Base-by-base conservation (phyloP, 1,140 invertebrate species). In the Chironomus striatipennis region DNA sequence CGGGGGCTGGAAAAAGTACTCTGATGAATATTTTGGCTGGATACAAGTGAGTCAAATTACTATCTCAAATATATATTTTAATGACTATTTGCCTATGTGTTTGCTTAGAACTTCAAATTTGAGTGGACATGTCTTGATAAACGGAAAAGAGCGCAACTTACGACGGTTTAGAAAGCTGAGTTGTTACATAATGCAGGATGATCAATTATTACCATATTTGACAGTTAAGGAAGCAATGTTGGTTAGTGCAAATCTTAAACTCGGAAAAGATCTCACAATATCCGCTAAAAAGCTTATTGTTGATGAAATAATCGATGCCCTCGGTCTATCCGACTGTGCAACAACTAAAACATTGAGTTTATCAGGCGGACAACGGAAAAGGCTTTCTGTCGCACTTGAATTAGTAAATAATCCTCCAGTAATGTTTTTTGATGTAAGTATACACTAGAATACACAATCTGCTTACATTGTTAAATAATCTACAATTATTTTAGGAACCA, bases 121-220 rank as follows among this genome's bases (percentile, higher is more conserved):
- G 15, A 90, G 86, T 75, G 92, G 92, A 9, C 88, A 89, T n/a
- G 89, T 93, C 65, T 80, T 91, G 64, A 91, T 93, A 77, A 96
- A 97, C 79, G 93, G 93, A 17, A 91, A 92, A 79, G 91, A 93
- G 75, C 85, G 95, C 17, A 94, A 95, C 83, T 83, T 95, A 47
- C 84, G 94, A 18, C 86, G 90, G 75, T 97, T 97, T 83, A 87
- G 94, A 9, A 97, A 97, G 82, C 90, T 96, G 82, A 95, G 94
- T 0, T 96, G 93, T 79, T 98, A 98, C 83, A 97, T 97, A 76
- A 97, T 97, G 94, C 96, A 98, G 82, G 94, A 97, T 79, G 96
- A 98, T 82, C 91, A 94, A 77, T 85, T 98, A 0, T 86, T 94
- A 17, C 93, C 92, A 0, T 92, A 96, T 81, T 85, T 98, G 8